A percentile compares a stretch with the other conserved stretches of the same genome.
Evolutionary conservation across 2,113 vertebrate species (phyloP).

Genomic region (Setophaga coronata): DNA sequence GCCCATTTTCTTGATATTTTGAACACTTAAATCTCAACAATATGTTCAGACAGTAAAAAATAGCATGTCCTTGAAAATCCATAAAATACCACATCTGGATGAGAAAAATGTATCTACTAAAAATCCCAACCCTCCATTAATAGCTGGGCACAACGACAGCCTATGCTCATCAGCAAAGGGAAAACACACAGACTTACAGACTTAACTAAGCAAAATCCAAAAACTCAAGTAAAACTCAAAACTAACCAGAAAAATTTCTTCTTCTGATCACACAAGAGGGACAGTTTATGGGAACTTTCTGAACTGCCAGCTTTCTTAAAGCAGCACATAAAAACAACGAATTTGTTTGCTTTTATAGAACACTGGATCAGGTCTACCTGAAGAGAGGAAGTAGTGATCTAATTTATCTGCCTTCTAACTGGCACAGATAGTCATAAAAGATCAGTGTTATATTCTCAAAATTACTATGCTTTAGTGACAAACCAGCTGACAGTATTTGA

Average conservation of each 20-base stretch:
- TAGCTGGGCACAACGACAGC: background rate
- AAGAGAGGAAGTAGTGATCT: background rate
- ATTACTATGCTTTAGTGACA: background rate
- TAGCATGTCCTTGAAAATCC: background rate
- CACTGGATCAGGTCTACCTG: background rate
- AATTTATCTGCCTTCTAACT: background rate
- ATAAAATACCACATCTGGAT: background rate
- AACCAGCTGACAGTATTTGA: background rate
- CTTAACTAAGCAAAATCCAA: background rate
- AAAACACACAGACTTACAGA: background rate
- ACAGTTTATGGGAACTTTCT: background rate
- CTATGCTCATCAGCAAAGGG: background rate
- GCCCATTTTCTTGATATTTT: background rate
- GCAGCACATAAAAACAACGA: background rate
- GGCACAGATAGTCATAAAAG: background rate
- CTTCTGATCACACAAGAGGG: background rate
- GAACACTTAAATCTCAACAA: background rate
- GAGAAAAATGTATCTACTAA: background rate
- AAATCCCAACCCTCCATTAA: background rate
- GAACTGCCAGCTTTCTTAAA: background rate
- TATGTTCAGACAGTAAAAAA: background rate
- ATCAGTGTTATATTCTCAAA: background rate
- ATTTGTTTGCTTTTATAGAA: background rate
- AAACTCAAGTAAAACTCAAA: background rate
- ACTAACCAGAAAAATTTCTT: background rate